phyloP scores from a whole-genome alignment of 2,113 vertebrate genomes.

The Hepsetus odoe region DNA sequence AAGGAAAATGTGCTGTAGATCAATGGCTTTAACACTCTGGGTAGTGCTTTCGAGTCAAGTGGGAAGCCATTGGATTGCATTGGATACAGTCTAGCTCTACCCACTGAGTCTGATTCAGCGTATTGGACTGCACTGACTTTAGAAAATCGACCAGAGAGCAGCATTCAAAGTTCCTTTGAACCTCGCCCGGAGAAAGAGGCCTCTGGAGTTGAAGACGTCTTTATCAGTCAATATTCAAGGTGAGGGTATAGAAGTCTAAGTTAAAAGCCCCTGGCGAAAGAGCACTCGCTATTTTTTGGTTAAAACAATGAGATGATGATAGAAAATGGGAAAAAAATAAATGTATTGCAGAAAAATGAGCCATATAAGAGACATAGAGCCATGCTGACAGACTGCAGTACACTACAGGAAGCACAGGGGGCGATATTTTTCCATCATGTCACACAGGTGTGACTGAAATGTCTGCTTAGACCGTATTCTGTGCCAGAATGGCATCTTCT shows the following conservation, averaged over 20 bases:
- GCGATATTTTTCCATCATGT: too few species aligned
- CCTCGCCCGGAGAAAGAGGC: background rate
- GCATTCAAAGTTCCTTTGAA: background rate
- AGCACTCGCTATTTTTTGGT: background rate
- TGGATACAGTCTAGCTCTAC: conserved; percentile 6
- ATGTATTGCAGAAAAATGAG: background rate
- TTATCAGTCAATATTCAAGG: background rate
- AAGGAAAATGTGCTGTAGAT: background rate
- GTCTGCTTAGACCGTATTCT: too few species aligned
- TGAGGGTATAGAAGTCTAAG: background rate
- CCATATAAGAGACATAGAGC: too few species aligned
- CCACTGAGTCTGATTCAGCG: background rate
- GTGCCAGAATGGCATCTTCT: too few species aligned
- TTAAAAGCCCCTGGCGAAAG: background rate
- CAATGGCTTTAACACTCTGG: conserved; percentile 4
- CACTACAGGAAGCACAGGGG: too few species aligned
- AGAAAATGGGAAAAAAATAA: background rate
- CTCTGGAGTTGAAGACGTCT: background rate
- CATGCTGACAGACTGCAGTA: too few species aligned
- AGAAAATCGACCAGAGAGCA: conserved; percentile 2
- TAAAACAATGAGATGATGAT: conserved; percentile 4
- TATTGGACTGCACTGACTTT: background rate
- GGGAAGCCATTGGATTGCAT: conserved; percentile 11
- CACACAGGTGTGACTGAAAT: too few species aligned
- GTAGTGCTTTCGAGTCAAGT: conserved; percentile 3